Conservation (phyloP, 92 coral and sea anemone species). For the Epizoanthus scotinus region DNA sequence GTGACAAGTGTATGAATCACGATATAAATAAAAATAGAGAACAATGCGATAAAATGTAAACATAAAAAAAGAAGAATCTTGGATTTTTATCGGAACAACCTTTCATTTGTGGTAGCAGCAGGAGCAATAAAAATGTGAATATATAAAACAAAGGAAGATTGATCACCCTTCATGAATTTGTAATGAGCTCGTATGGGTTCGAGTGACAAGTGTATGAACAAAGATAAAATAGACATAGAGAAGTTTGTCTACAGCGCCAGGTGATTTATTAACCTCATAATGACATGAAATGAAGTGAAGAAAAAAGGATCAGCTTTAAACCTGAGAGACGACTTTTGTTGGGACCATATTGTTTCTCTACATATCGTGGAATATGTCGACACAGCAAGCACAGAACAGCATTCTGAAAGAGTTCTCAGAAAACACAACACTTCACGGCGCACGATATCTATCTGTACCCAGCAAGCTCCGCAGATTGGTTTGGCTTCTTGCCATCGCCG, state of each 20-base stretch:
- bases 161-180: no score
- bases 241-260: not conserved
- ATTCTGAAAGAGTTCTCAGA: conserved; percentile 21
- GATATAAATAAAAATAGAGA: no score
- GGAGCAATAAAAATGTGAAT: not conserved
- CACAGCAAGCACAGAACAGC: not conserved
- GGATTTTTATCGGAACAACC: no score
- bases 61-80: no score
- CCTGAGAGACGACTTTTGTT: no score
- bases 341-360: no score
- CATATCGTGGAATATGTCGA: not conserved
- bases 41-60: no score
- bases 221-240: not conserved
- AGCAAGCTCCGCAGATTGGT: conserved; percentile 9
- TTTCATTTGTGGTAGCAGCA: not conserved
- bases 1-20: not conserved
- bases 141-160: no score
- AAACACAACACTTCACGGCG: conserved; percentile 28
- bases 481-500: conserved; percentile 15
- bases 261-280: not conserved
- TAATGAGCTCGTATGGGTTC: no score
- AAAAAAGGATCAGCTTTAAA: no score
- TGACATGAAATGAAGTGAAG: not conserved
- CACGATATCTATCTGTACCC: not conserved
- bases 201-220: no score